phyloP scores from a whole-genome alignment of 37 sponge, comb jelly and placozoan genomes.

The Cladorhizidae sp. region DNA sequence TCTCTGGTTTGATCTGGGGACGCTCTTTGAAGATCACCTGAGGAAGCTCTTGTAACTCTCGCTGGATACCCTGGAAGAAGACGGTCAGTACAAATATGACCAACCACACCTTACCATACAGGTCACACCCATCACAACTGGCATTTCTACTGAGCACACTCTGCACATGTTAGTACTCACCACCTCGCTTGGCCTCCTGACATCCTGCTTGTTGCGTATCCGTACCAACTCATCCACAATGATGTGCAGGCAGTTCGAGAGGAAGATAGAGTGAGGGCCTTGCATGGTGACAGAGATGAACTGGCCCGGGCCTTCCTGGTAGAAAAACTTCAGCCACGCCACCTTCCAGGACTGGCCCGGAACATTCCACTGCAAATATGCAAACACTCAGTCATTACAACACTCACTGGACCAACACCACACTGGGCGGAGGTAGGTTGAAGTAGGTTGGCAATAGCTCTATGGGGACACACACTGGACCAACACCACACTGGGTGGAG shows the following conservation, averaged over 20 bases:
- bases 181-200: slow-evolving; percentile 2
- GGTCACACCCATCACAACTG: no score
- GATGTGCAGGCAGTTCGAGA: slow-evolving; percentile 37
- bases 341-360: background rate
- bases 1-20: background rate
- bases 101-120: no score
- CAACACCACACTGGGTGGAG: background rate
- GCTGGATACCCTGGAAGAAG: background rate
- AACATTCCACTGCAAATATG: background rate
- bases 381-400: no score
- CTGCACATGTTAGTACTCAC: background rate
- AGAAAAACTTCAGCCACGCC: slow-evolving; percentile 30
- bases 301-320: slow-evolving; percentile 5
- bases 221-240: slow-evolving; percentile 35
- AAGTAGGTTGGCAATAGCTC: background rate
- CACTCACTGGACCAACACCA: no score
- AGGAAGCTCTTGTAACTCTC: slow-evolving; percentile 11
- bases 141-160: no score
- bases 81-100: background rate
- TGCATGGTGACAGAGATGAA: slow-evolving; percentile 17
- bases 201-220: background rate
- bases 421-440: no score
- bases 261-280: slow-evolving; percentile 14
- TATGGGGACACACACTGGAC: slow-evolving; percentile 1
- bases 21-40: background rate